Evolutionary conservation across 2,797 vertebrate species (phyloP).

Genomic region (Hirundo rustica): DNA sequence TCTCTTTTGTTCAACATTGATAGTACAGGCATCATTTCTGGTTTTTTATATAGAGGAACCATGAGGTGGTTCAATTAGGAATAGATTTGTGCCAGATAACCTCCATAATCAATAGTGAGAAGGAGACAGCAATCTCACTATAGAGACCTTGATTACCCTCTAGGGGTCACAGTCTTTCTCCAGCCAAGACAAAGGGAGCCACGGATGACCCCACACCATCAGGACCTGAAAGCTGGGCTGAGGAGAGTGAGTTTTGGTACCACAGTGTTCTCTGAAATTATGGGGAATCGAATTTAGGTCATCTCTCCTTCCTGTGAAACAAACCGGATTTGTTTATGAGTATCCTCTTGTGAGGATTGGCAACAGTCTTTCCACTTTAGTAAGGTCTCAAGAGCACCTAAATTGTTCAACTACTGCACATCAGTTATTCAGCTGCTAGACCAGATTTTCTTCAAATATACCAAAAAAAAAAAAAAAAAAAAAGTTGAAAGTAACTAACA

Average conservation of each 20-base stretch:
- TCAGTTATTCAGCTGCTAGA: background rate
- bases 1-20: background rate
- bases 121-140: background rate
- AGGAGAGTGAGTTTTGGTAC: background rate
- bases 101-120: background rate
- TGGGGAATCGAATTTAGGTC: background rate
- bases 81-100: background rate
- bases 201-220: fast-evolving
- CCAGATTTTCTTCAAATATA: background rate
- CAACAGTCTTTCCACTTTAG: background rate
- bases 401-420: background rate
- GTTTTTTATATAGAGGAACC: background rate
- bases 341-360: background rate
- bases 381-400: background rate
- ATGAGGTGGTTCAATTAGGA: background rate
- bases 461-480: background rate
- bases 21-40: background rate
- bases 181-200: background rate
- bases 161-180: background rate
- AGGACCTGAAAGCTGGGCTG: background rate
- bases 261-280: background rate
- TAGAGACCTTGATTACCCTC: background rate
- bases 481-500: background rate
- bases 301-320: background rate
- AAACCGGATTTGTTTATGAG: background rate